Conservation (phyloP, 1,140 invertebrate genomes). For the Scylla paramamosain region DNA sequence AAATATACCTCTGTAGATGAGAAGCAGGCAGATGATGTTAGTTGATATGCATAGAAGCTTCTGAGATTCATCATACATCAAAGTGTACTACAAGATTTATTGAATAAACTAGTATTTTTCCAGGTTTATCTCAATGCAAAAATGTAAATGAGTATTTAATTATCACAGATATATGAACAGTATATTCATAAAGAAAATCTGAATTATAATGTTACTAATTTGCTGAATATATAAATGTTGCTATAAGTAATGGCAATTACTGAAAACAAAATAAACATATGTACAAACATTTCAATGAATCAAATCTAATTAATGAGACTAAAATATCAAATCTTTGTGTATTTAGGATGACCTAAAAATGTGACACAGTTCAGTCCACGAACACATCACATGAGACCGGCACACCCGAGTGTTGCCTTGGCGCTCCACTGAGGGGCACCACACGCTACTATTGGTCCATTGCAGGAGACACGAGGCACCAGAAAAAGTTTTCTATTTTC, state of each 20-base stretch:
- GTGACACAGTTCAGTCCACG: neutral
- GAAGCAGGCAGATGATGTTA: slow-evolving; percentile 4
- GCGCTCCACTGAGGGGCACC: too few relatives aligned
- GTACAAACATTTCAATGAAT: neutral
- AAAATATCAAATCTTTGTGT: neutral
- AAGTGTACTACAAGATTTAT: neutral
- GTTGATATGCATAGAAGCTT: neutral
- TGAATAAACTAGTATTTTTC: neutral
- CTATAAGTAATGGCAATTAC: neutral
- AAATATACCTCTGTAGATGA: neutral
- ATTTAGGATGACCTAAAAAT: neutral
- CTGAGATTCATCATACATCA: neutral
- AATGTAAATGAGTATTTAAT: slow-evolving; percentile 43
- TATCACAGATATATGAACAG: slow-evolving; percentile 42
- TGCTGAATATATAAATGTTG: neutral
- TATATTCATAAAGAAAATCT: neutral
- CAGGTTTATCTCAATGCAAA: neutral
- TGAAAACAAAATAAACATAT: neutral
- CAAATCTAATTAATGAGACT: neutral
- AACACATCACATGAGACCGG: too few relatives aligned
- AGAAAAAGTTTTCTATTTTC: too few relatives aligned
- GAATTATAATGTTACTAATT: neutral
- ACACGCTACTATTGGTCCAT: too few relatives aligned
- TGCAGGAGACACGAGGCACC: too few relatives aligned
- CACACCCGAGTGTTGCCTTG: too few relatives aligned